Base-by-base conservation (phyloP, 2,113 vertebrate genomes). In the Planiliza haematocheilus region DNA sequence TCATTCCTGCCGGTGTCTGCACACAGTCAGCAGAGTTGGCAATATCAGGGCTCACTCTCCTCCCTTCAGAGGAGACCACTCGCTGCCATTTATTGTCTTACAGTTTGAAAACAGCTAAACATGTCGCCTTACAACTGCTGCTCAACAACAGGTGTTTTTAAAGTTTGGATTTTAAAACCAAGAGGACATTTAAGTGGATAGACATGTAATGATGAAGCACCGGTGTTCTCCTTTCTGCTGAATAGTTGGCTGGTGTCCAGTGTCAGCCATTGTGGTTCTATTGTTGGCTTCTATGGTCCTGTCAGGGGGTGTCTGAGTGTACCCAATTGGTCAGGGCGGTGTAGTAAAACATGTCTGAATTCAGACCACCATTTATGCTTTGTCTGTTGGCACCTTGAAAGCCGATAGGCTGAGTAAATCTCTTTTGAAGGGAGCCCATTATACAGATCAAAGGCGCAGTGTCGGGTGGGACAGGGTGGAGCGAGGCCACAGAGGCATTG, bases 371-470 rank as follows among this genome's bases (percentile, higher is more conserved):
- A 59, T 70, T 74, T 45, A 4, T 2, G 53, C 66, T 65, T 86
- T 53, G 78, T 90, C 77, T 72, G 1, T 53, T 58, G 61, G 76
- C 74, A 66, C 76, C 61, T 85, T 84, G 86, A 91, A 89, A 89
- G 82, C 60, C 6, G 83, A 86, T 84, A 73, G 70, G 59, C 61
- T 21, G 51, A 64, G 85, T 79, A 43, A 30, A 74, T 73, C 53
- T 85, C 80, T 82, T 84, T 82, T 86, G 70, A 87, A 82, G 69
- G 68, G 79, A 75, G 48, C 20, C 77, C 56, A 70, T 89, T 76
- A 56, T 53, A 18, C 42, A 78, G 81, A 86, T 92, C 70, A 90
- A 89, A 89, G 84, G 62, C 37, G 7, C 18, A 8, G 48, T 43
- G 57, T 52, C n/a, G 57, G 50, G 64, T 17, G 77, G 57, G 59